Percentiles rank a stretch among this genome's conserved stretches.
phyloP scores from a whole-genome alignment of 2,113 vertebrate genomes.

The Pelusios castaneus region DNA sequence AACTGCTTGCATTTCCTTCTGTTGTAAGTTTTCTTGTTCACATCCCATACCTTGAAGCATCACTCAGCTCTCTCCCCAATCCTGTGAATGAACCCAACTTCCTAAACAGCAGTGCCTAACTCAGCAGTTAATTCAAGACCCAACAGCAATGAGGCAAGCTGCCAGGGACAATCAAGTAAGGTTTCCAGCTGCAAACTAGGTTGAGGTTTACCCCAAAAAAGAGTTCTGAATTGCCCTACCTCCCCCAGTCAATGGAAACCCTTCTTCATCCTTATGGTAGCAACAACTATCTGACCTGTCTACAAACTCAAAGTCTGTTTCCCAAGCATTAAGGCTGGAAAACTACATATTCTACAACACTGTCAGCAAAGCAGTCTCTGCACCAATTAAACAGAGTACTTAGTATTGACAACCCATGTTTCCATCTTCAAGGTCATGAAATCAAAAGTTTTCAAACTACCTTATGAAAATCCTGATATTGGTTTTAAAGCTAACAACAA shows the following conservation, averaged over 20 bases:
- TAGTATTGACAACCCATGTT: constrained; percentile 13
- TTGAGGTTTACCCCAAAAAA: neutral
- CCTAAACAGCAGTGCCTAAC: neutral
- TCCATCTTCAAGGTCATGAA: neutral
- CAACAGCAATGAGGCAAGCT: neutral
- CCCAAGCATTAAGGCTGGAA: constrained; percentile 3
- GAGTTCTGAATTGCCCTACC: neutral
- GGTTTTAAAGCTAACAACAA: constrained; percentile 29
- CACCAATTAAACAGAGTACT: constrained; percentile 6
- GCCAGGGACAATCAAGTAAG: neutral
- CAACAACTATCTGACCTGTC: neutral
- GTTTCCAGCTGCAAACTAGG: neutral
- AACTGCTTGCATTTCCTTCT: neutral
- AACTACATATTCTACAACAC: neutral
- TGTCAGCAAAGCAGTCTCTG: neutral
- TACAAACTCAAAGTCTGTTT: neutral
- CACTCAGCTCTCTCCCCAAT: neutral
- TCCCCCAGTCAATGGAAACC: neutral
- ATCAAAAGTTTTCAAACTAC: constrained; percentile 27
- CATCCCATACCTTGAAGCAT: neutral
- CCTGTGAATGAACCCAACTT: constrained; percentile 10
- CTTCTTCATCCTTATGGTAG: neutral
- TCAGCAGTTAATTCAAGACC: neutral
- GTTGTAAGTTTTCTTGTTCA: neutral
- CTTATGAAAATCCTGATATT: constrained; percentile 42